A percentile compares a stretch with the other conserved stretches of the same genome.
Evolutionary conservation across 2,888 invertebrate species (phyloP).

Genomic region (Pterobdella sp.): DNA sequence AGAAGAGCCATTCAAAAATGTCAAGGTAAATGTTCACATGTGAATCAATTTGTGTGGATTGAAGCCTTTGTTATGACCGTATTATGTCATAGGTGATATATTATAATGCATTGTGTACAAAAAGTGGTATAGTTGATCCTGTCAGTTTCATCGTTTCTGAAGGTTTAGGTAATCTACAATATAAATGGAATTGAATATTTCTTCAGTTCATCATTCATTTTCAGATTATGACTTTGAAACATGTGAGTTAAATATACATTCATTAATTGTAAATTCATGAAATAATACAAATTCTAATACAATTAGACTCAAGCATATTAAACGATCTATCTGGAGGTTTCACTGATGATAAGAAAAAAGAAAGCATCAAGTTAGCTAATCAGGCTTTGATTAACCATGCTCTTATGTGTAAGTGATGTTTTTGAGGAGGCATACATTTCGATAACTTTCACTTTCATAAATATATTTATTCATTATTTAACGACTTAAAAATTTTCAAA

Average conservation of each 20-base stretch:
- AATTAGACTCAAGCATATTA: conserved; percentile 16
- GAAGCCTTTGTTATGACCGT: too few species aligned
- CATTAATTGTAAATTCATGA: background rate
- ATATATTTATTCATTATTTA: background rate
- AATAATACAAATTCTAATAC: background rate
- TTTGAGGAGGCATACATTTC: background rate
- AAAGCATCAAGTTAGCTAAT: background rate
- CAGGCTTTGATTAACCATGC: background rate
- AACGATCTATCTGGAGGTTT: conserved; percentile 9
- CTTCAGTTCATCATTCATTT: background rate
- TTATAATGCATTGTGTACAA: conserved; percentile 44
- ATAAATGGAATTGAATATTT: background rate
- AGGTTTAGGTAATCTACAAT: conserved; percentile 44
- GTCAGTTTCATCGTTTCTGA: conserved; percentile 49
- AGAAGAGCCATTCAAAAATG: conserved; percentile 43
- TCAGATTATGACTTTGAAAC: conserved; percentile 24
- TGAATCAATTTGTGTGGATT: too few species aligned
- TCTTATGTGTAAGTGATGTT: conserved; percentile 3
- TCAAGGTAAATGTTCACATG: conserved; percentile 44
- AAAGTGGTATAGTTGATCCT: conserved; percentile 46
- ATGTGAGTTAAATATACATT: background rate
- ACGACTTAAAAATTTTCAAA: background rate
- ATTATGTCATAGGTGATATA: background rate
- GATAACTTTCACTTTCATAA: too few species aligned
- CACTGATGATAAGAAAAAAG: background rate